A percentile compares a stretch with the other conserved stretches of the same genome.
phyloP scores from a whole-genome alignment of 2,797 vertebrate genomes.

The Triplophysa yarkandensis region DNA sequence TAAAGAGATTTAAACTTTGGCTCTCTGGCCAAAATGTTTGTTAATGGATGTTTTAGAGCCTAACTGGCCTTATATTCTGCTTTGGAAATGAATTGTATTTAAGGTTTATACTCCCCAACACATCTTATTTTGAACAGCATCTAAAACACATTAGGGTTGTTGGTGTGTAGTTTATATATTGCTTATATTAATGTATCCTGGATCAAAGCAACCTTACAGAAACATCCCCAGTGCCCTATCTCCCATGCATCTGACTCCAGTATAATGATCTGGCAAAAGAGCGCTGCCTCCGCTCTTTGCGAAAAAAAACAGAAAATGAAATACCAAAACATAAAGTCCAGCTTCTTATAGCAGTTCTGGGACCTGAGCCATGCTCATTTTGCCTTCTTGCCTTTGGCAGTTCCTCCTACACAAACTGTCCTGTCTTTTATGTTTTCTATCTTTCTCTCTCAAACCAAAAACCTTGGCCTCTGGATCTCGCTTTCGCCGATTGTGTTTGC shows the following conservation, averaged over 20 bases:
- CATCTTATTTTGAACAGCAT: neutral
- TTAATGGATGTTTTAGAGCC: neutral
- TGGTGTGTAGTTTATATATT: constrained; percentile 12
- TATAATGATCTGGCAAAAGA: constrained; percentile 22
- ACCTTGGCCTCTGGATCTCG: constrained; percentile 6
- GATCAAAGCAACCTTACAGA: constrained; percentile 23
- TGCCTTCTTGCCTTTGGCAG: neutral
- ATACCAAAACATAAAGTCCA: constrained; percentile 8
- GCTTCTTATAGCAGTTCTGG: constrained; percentile 11
- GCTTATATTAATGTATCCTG: constrained; percentile 2
- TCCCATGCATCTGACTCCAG: constrained; percentile 17
- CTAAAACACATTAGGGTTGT: constrained; percentile 1
- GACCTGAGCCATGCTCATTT: constrained; percentile 21
- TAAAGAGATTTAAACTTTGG: neutral
- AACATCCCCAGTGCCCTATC: constrained; percentile 16
- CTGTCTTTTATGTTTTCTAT: constrained; percentile 6
- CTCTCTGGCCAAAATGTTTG: neutral
- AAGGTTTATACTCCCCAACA: constrained; percentile 5
- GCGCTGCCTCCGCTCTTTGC: constrained; percentile 14
- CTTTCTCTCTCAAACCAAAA: constrained; percentile 8
- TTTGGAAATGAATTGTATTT: neutral
- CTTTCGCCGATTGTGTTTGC: constrained; percentile 13
- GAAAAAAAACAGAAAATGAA: constrained; percentile 14
- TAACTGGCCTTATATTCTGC: neutral
- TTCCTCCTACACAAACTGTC: constrained; percentile 10